These are phyloP conservation scores for Oceanodroma leucorhoa DNA, from an alignment of 2,797 vertebrate genomes.

Conservation along the genomic window DNA sequence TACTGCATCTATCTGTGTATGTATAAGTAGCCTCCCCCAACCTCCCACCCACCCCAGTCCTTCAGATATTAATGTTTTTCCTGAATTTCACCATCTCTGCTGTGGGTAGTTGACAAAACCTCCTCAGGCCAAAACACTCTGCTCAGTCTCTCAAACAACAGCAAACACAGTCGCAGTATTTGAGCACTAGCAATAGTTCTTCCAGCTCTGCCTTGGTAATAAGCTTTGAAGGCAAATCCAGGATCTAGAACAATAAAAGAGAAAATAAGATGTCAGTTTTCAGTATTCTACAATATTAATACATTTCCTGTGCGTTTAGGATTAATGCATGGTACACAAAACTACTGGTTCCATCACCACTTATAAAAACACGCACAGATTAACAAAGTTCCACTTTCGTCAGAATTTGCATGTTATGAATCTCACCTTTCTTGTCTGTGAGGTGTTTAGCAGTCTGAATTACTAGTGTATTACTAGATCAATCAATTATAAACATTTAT, in stretches of 20 bases:
- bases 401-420: neutral
- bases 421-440: neutral
- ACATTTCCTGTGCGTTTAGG: neutral
- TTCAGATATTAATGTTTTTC: neutral
- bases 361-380: neutral
- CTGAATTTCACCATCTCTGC: neutral
- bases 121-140: neutral
- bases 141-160: neutral
- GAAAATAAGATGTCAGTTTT: neutral
- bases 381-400: neutral
- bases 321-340: neutral
- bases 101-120: neutral
- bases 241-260: neutral
- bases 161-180: neutral
- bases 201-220: neutral
- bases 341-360: neutral
- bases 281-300: neutral
- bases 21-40: neutral
- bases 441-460: neutral
- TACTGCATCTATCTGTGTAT: fast-evolving
- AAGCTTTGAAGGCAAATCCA: neutral
- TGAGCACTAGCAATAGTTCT: neutral
- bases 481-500: neutral
- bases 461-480: neutral
- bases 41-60: fast-evolving